Evolutionary conservation across 92 coral and sea anemone genomes (phyloP).

Genomic region (Epizoanthus illoricatus): DNA sequence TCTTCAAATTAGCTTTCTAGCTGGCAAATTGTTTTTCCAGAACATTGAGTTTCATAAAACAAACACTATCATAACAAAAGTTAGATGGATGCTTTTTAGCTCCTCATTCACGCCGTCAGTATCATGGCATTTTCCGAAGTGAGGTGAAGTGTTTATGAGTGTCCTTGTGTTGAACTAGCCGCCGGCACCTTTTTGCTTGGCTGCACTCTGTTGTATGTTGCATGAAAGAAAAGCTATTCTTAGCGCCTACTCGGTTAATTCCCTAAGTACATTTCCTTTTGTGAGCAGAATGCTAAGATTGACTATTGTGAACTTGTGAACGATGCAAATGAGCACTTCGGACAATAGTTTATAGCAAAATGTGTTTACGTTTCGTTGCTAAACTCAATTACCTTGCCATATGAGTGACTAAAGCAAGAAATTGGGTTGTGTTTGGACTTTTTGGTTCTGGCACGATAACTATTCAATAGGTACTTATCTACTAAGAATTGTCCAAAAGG

Average conservation of each 20-base stretch:
- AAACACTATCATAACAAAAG: conserved; percentile 16
- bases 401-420: conserved; percentile 14
- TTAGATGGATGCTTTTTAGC: conserved; percentile 14
- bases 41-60: conserved; percentile 21
- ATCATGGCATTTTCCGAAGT: conserved; percentile 1
- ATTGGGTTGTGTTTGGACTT: background rate
- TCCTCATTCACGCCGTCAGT: conserved; percentile 28
- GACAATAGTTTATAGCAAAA: conserved; percentile 18
- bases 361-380: conserved; percentile 32
- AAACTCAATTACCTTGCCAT: conserved; percentile 20
- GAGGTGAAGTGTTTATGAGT: conserved; percentile 23
- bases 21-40: conserved; percentile 38
- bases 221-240: conserved; percentile 23
- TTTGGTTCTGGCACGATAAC: conserved; percentile 18
- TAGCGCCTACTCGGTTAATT: conserved; percentile 20
- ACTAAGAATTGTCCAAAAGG: conserved; percentile 9
- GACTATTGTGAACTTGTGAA: conserved; percentile 22
- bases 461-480: conserved; percentile 18
- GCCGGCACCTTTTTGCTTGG: conserved; percentile 34
- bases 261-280: conserved; percentile 38
- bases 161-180: conserved; percentile 26
- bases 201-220: conserved; percentile 13
- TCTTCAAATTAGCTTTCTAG: conserved; percentile 26
- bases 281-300: conserved; percentile 2
- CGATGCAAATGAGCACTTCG: conserved; percentile 28